Percentiles rank a stretch among this genome's conserved stretches.
These are phyloP conservation scores for Calidris pygmaea DNA, from an alignment of 2,113 vertebrate species.

Conservation along the genomic window DNA sequence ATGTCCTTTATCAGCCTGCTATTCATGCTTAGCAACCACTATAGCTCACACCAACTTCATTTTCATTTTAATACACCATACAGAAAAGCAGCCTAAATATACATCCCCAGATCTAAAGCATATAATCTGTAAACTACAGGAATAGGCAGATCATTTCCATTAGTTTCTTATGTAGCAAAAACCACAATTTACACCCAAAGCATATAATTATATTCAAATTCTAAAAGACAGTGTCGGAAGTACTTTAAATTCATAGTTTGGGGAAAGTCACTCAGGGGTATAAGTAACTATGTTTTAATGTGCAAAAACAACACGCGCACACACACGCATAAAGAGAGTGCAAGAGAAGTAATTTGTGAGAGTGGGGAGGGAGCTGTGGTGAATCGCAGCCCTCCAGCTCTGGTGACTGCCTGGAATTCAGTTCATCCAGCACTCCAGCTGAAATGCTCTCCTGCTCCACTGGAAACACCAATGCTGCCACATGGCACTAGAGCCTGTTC, in stretches of 20 bases:
- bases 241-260: constrained; percentile 74
- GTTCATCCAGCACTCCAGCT: not conserved
- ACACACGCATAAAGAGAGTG: not conserved
- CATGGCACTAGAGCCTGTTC: not conserved
- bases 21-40: constrained; percentile 41
- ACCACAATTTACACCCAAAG: constrained; percentile 72
- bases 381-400: not conserved
- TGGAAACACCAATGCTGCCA: not conserved
- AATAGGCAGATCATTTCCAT: constrained; percentile 74
- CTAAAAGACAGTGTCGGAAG: constrained; percentile 68
- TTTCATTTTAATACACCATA: constrained; percentile 71
- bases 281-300: constrained; percentile 45
- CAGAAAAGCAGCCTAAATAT: constrained; percentile 71
- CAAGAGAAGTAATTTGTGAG: not conserved
- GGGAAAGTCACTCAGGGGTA: constrained; percentile 55
- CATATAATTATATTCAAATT: constrained; percentile 78
- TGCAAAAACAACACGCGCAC: not conserved
- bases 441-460: not conserved
- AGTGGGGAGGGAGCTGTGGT: not conserved
- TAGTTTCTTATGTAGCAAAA: constrained; percentile 74
- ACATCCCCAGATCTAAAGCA: constrained; percentile 54
- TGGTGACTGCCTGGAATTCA: not conserved
- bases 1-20: constrained; percentile 51
- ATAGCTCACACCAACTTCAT: constrained; percentile 57
- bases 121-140: constrained; percentile 75